Percentiles rank a stretch among this genome's conserved stretches.
Conservation (phyloP, 2,888 invertebrate species). For the Thalpophila matura region DNA sequence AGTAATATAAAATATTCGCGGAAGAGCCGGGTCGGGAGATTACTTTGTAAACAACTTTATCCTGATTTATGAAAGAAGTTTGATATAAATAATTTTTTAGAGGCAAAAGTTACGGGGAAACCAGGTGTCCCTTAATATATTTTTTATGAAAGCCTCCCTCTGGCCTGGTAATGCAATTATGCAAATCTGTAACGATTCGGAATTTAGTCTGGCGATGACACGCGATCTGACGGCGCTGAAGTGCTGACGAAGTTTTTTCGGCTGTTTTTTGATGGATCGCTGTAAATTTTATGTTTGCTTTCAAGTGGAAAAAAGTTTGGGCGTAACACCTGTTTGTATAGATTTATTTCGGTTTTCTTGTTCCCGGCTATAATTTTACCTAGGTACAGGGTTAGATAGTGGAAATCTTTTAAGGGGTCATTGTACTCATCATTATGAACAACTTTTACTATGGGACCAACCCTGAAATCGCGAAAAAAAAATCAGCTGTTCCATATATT, state of each 20-base stretch:
- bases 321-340: constrained; percentile 18
- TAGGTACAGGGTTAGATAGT: too few species aligned
- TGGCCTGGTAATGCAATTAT: constrained; percentile 84
- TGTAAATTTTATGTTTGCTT: constrained; percentile 35
- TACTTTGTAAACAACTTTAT: constrained; percentile 89
- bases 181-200: constrained; percentile 79
- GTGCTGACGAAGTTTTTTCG: constrained; percentile 33
- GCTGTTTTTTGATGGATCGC: constrained; percentile 32
- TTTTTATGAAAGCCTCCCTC: constrained; percentile 80
- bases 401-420: too few species aligned
- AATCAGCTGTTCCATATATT: too few species aligned
- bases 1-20: constrained; percentile 64
- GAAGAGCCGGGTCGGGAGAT: constrained; percentile 78
- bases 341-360: background rate
- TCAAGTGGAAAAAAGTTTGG: constrained; percentile 3
- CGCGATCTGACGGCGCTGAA: constrained; percentile 52
- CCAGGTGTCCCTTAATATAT: constrained; percentile 88
- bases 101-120: constrained; percentile 82
- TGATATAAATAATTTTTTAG: constrained; percentile 87
- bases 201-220: constrained; percentile 68
- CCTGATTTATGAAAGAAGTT: constrained; percentile 90
- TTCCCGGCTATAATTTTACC: background rate
- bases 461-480: too few species aligned
- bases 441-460: too few species aligned
- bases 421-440: too few species aligned